A percentile compares a stretch with the other conserved stretches of the same genome.
Evolutionary conservation across 2,797 vertebrate species (phyloP).

Genomic region (Ciconia nigra): DNA sequence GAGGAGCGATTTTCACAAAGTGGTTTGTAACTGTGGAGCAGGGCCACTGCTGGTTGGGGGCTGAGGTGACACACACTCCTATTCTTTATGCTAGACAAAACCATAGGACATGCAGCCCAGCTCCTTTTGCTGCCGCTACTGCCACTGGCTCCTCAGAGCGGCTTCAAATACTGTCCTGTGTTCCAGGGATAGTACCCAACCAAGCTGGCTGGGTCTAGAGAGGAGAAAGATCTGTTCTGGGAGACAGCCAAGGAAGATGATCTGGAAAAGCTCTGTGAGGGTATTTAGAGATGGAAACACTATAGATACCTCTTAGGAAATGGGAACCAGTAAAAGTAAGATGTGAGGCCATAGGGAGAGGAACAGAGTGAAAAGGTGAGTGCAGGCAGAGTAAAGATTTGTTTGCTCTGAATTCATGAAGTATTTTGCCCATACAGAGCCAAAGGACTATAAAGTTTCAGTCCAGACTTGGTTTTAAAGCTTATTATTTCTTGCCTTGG

Average conservation of each 20-base stretch:
- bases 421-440: not conserved
- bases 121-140: not conserved
- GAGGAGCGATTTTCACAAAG: not conserved
- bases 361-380: not conserved
- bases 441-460: not conserved
- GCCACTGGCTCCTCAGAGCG: not conserved
- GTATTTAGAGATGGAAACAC: not conserved
- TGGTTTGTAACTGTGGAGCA: not conserved
- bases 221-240: not conserved
- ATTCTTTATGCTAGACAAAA: not conserved
- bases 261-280: not conserved
- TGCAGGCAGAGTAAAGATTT: not conserved
- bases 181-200: not conserved
- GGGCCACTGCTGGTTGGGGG: not conserved
- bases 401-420: not conserved
- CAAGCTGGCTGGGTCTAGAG: not conserved
- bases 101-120: not conserved
- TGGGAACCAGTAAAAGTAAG: not conserved
- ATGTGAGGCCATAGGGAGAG: not conserved
- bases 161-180: not conserved
- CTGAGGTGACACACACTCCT: not conserved
- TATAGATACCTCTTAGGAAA: not conserved
- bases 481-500: conserved; percentile 4
- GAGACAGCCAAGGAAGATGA: not conserved
- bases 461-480: not conserved